Conservation (phyloP, 2,888 invertebrate species). For the Baronia brevicornis region DNA sequence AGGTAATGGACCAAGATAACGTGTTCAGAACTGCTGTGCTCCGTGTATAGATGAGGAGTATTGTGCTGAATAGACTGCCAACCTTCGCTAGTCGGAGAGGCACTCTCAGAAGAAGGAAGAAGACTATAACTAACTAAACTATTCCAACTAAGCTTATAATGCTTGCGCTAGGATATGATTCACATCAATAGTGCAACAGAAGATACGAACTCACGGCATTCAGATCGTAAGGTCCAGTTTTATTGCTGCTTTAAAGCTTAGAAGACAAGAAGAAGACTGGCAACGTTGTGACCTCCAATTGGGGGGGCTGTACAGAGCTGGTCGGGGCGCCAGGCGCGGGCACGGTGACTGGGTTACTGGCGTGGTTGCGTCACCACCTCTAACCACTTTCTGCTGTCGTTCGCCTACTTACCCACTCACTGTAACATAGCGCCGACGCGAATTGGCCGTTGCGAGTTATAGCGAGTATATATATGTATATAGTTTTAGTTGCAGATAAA, state of each 20-base stretch:
- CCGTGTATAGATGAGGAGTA: background rate
- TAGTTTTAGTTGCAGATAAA: no score
- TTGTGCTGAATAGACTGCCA: background rate
- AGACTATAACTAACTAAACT: background rate
- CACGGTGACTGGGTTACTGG: constrained; percentile 67
- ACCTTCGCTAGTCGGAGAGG: background rate
- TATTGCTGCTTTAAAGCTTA: no score
- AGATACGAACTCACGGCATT: no score
- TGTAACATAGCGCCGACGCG: constrained; percentile 49
- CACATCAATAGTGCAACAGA: no score
- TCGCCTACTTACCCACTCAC: constrained; percentile 72
- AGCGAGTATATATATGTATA: no score
- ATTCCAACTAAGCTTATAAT: background rate
- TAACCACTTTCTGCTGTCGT: constrained; percentile 71
- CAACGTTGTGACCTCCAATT: constrained; percentile 7
- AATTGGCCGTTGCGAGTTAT: constrained; percentile 50
- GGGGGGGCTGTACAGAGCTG: constrained; percentile 14
- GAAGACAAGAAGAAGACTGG: no score
- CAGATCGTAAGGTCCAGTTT: background rate
- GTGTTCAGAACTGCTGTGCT: no score
- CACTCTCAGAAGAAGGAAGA: background rate
- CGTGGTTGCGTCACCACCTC: constrained; percentile 60
- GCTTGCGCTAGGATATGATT: background rate
- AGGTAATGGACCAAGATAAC: no score
- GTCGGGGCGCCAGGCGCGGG: constrained; percentile 30